These are phyloP conservation scores for Euwallacea fornicatus DNA, from an alignment of 1,140 invertebrate genomes.

Conservation along the genomic window DNA sequence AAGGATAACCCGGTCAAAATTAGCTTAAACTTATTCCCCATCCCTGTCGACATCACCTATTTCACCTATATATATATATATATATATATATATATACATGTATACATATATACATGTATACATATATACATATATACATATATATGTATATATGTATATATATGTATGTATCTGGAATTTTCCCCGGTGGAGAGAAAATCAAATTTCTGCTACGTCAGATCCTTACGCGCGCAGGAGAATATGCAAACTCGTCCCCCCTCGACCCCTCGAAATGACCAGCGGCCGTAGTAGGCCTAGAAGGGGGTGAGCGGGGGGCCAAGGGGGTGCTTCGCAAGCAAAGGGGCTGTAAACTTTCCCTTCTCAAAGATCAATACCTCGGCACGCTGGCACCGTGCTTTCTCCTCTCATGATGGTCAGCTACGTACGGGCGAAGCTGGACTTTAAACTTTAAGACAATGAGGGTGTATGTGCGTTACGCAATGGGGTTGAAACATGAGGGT, in stretches of 20 bases:
- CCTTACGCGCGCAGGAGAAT: slow-evolving; percentile 43
- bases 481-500: neutral
- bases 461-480: neutral
- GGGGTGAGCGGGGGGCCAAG: slow-evolving; percentile 33
- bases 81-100: no score
- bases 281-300: slow-evolving; percentile 46
- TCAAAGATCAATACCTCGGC: slow-evolving; percentile 54
- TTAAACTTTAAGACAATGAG: slow-evolving; percentile 35
- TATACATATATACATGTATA: no score
- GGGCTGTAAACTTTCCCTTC: slow-evolving; percentile 54
- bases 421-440: slow-evolving; percentile 32
- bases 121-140: no score
- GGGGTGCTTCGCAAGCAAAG: slow-evolving; percentile 40
- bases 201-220: slow-evolving; percentile 38
- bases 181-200: slow-evolving; percentile 28
- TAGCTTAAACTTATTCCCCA: no score
- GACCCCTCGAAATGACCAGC: slow-evolving; percentile 50
- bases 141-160: no score
- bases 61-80: no score
- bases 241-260: slow-evolving; percentile 48
- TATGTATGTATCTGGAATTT: neutral
- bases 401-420: slow-evolving; percentile 37
- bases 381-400: slow-evolving; percentile 38
- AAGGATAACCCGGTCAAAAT: no score
- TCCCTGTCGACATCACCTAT: no score